Conservation (phyloP, 2,797 vertebrate species). For the Argentina silus region DNA sequence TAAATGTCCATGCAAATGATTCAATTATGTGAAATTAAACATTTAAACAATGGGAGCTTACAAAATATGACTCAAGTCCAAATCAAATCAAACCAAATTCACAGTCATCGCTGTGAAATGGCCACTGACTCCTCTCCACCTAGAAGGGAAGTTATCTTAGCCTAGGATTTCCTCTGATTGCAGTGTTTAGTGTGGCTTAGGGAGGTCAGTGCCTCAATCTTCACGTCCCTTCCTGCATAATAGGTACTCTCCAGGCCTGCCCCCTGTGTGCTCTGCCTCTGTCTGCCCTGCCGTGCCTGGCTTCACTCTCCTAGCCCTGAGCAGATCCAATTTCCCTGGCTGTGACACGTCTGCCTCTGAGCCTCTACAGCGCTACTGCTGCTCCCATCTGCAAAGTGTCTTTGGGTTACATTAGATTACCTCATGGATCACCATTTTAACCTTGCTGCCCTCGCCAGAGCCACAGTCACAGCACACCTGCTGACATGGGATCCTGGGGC, state of each 20-base stretch:
- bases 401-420: slow-evolving; percentile 35
- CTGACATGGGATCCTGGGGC: slow-evolving; percentile 17
- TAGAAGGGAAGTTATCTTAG: slow-evolving; percentile 42
- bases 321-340: slow-evolving; percentile 48
- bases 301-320: slow-evolving; percentile 20
- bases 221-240: slow-evolving; percentile 37
- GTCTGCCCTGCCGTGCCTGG: slow-evolving; percentile 28
- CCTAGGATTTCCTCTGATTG: slow-evolving; percentile 54
- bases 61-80: too few species aligned
- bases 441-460: slow-evolving; percentile 25
- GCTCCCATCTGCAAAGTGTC: slow-evolving; percentile 31
- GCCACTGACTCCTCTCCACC: background rate
- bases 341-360: slow-evolving; percentile 30
- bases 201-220: slow-evolving; percentile 56
- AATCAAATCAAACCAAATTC: background rate
- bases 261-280: slow-evolving; percentile 14
- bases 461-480: slow-evolving; percentile 7
- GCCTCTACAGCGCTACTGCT: slow-evolving; percentile 28
- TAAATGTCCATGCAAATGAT: too few species aligned
- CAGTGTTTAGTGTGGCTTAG: slow-evolving; percentile 53
- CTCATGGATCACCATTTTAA: slow-evolving; percentile 19
- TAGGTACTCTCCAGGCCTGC: slow-evolving; percentile 47
- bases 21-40: too few species aligned
- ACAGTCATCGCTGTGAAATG: background rate
- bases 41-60: too few species aligned